phyloP scores from a whole-genome alignment of 1,140 invertebrate species.

The Heliconius hewitsoni region DNA sequence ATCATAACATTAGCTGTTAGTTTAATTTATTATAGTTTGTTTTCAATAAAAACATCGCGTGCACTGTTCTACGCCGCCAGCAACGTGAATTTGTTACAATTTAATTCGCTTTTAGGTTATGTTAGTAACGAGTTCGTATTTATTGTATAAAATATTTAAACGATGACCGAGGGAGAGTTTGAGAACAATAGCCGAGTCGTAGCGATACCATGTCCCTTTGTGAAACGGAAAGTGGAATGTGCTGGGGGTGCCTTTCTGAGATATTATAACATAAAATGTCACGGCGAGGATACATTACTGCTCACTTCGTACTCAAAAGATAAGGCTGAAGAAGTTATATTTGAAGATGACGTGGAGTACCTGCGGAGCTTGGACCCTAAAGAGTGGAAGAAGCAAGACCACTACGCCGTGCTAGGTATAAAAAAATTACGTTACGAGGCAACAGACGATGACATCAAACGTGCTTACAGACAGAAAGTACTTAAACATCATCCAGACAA shows the following conservation, averaged over 20 bases:
- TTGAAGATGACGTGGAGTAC: conserved; percentile 92
- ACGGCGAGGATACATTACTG: conserved; percentile 69
- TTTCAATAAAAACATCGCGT: conserved; percentile 14
- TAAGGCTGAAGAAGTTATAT: conserved; percentile 82
- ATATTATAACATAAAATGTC: conserved; percentile 75
- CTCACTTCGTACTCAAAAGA: conserved; percentile 77
- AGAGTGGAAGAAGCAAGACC: conserved; percentile 98
- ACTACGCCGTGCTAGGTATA: conserved; percentile 96
- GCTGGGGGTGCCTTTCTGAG: conserved; percentile 69
- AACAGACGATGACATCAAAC: conserved; percentile 95
- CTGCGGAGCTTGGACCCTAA: conserved; percentile 96
- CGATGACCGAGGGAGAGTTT: conserved; percentile 65
- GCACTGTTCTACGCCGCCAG: conserved; percentile 1
- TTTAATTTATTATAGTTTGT: conserved; percentile 32
- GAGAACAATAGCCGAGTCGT: conserved; percentile 54
- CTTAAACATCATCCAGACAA: conserved; percentile 99
- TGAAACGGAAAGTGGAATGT: conserved; percentile 73
- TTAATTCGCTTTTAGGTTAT: conserved; percentile 67
- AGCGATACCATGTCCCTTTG: conserved; percentile 58
- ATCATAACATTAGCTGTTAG: conserved; percentile 22
- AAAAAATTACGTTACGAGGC: conserved; percentile 89
- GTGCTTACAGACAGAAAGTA: conserved; percentile 95
- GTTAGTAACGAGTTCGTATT: conserved; percentile 61
- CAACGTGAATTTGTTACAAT: conserved; percentile 33
- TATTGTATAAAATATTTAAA: conserved; percentile 51